Conservation (phyloP, 2,888 invertebrate species). For the Rhimphoctona megacephalus region DNA sequence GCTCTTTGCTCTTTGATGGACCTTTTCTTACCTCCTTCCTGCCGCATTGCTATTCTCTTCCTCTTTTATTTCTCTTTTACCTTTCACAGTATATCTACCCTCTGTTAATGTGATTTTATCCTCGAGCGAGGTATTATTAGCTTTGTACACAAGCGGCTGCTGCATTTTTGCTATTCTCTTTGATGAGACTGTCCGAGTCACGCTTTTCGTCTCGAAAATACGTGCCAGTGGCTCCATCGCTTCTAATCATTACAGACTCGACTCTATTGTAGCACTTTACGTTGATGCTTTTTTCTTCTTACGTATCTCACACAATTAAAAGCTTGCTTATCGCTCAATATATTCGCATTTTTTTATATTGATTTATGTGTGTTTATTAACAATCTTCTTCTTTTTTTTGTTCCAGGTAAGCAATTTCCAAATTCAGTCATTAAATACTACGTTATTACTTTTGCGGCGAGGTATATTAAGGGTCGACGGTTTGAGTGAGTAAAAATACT, state of each 20-base stretch:
- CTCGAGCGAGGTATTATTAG: constrained; percentile 51
- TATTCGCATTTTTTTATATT: constrained; percentile 6
- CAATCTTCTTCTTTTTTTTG: constrained; percentile 71
- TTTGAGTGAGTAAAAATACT: constrained; percentile 76
- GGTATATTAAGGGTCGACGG: constrained; percentile 53
- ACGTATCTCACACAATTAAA: constrained; percentile 19
- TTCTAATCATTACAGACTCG: constrained; percentile 34
- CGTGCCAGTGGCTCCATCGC: constrained; percentile 35
- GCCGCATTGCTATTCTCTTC: constrained; percentile 56
- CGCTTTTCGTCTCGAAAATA: constrained; percentile 50
- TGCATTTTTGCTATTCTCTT: constrained; percentile 41
- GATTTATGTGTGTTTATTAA: constrained; percentile 28
- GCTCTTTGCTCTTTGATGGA: constrained; percentile 56
- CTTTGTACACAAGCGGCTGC: constrained; percentile 53
- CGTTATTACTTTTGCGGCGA: constrained; percentile 38
- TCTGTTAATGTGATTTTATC: constrained; percentile 60
- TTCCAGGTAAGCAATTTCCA: constrained; percentile 81
- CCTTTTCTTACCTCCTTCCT: constrained; percentile 56
- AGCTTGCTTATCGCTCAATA: constrained; percentile 63
- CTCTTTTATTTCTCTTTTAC: constrained; percentile 63
- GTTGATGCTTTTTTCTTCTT: constrained; percentile 31
- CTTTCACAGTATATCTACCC: constrained; percentile 32
- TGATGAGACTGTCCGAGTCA: constrained; percentile 35
- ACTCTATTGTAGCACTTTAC: constrained; percentile 19
- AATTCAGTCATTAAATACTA: constrained; percentile 18